Evolutionary conservation across 2,113 vertebrate species (phyloP).

Genomic region (Thermophis baileyi): DNA sequence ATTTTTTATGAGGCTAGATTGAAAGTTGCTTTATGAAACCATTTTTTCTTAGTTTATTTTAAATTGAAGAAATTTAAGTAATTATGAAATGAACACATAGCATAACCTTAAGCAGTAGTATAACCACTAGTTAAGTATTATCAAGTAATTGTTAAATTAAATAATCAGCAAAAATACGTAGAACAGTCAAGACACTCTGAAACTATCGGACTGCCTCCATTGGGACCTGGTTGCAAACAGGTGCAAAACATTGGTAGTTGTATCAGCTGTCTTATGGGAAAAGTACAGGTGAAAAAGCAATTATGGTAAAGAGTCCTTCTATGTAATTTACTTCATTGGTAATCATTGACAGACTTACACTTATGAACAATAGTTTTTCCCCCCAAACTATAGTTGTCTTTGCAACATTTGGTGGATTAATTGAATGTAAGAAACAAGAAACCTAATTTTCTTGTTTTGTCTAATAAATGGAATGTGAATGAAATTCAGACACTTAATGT

Average conservation of each 20-base stretch:
- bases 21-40: neutral
- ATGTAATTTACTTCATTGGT: neutral
- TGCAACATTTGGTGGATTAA: neutral
- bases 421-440: neutral
- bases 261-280: neutral
- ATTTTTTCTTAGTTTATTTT: neutral
- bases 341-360: neutral
- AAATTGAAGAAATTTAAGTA: neutral
- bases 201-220: neutral
- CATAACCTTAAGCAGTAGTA: neutral
- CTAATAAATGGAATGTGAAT: neutral
- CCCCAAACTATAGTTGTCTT: neutral
- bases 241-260: neutral
- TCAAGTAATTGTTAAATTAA: neutral
- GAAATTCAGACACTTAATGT: neutral
- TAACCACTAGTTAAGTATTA: neutral
- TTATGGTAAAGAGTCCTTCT: neutral
- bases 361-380: neutral
- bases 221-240: neutral
- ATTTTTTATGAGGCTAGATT: neutral
- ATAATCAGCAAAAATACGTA: neutral
- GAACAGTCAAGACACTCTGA: neutral
- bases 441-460: neutral
- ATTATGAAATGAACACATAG: neutral
- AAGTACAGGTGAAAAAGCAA: slow-evolving; percentile 12